phyloP scores from a whole-genome alignment of 2,113 vertebrate species.

The Sylvilagus bachmani region DNA sequence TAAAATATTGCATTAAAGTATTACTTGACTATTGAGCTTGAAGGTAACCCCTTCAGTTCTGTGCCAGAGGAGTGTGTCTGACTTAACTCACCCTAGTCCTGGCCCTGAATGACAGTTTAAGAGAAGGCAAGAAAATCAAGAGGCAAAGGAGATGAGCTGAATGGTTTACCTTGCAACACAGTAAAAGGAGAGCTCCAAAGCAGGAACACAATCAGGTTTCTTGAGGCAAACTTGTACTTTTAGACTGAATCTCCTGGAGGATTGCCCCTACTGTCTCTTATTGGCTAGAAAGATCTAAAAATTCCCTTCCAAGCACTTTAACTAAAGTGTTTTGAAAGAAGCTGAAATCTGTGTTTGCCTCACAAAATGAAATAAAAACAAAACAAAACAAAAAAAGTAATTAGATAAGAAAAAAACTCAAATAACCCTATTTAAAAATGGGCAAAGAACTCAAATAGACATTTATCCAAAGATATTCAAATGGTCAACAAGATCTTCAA shows the following conservation, averaged over 20 bases:
- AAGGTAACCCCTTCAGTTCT: background rate
- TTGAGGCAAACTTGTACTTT: slow-evolving; percentile 17
- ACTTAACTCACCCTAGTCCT: background rate
- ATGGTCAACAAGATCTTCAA: background rate
- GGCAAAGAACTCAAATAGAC: background rate
- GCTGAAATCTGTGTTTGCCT: background rate
- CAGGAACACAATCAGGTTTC: background rate
- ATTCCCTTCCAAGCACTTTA: slow-evolving; percentile 9
- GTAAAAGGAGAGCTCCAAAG: background rate
- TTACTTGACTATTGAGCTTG: background rate
- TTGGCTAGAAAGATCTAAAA: slow-evolving; percentile 33
- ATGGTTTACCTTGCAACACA: background rate
- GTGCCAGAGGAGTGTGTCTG: background rate
- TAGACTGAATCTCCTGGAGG: background rate
- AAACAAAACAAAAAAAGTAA: background rate
- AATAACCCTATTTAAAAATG: slow-evolving; percentile 14
- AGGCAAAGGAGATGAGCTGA: background rate
- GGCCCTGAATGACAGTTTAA: background rate
- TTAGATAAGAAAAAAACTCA: background rate
- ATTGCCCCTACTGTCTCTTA: background rate
- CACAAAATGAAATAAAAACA: slow-evolving; percentile 54
- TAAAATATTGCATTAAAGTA: slow-evolving; percentile 15
- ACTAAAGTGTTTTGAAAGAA: slow-evolving; percentile 57
- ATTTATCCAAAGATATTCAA: slow-evolving; percentile 45
- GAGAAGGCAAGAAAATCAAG: background rate